A percentile compares a stretch with the other conserved stretches of the same genome.
phyloP scores from a whole-genome alignment of 1,140 invertebrate genomes.

The Galleria mellonella region DNA sequence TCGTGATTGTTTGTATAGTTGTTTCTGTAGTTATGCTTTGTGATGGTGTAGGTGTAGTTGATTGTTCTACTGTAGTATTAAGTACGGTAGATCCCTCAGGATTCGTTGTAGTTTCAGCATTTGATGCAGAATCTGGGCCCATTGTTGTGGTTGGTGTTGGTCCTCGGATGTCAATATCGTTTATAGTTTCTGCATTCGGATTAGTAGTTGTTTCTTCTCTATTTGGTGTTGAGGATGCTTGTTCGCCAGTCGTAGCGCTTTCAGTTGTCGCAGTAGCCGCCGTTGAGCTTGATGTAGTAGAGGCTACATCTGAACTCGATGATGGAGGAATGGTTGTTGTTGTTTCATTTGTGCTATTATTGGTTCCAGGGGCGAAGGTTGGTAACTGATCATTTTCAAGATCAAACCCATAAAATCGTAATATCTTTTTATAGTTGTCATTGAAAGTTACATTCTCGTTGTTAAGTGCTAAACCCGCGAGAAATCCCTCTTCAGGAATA shows the following conservation, averaged over 20 bases:
- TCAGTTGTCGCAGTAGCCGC: conserved; percentile 14
- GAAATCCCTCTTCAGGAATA: conserved; percentile 84
- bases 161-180: conserved; percentile 27
- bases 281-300: conserved; percentile 9
- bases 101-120: conserved; percentile 12
- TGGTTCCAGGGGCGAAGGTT: conserved; percentile 22
- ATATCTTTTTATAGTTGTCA: conserved; percentile 79
- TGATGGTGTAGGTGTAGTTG: neutral
- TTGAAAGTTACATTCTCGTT: conserved; percentile 83
- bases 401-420: conserved; percentile 87
- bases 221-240: conserved; percentile 17
- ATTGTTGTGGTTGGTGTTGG: conserved; percentile 17
- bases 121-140: conserved; percentile 13
- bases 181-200: conserved; percentile 33
- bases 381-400: conserved; percentile 60
- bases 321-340: conserved; percentile 1
- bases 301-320: conserved; percentile 5
- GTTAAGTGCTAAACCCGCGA: conserved; percentile 85
- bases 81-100: neutral
- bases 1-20: neutral
- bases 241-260: conserved; percentile 19
- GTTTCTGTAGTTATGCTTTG: neutral
- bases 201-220: conserved; percentile 45
- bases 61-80: neutral
- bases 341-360: conserved; percentile 23